Evolutionary conservation across 2,113 vertebrate genomes (phyloP).

Genomic region (Romanogobio albipinnatus): DNA sequence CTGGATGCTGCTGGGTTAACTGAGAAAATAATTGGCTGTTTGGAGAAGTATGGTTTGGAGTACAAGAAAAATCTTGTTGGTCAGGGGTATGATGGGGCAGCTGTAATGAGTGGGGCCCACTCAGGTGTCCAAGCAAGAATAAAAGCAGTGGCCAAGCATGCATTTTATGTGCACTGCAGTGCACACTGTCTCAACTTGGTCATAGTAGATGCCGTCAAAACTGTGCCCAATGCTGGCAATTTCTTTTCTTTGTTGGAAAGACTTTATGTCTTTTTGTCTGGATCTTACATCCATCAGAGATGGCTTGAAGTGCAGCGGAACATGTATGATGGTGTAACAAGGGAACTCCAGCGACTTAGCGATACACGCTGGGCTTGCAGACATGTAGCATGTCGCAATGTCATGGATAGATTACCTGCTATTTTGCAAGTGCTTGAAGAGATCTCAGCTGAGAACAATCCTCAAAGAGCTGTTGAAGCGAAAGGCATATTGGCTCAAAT

Average conservation of each 20-base stretch:
- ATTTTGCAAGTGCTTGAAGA: constrained; percentile 40
- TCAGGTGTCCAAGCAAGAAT: constrained; percentile 40
- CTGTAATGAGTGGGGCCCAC: constrained; percentile 49
- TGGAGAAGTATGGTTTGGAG: constrained; percentile 49
- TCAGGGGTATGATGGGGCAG: constrained; percentile 33
- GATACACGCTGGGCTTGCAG: constrained; percentile 47
- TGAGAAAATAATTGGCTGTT: constrained; percentile 33
- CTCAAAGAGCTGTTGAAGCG: constrained; percentile 45
- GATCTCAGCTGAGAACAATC: constrained; percentile 35
- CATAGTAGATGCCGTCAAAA: constrained; percentile 46
- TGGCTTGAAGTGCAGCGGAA: constrained; percentile 48
- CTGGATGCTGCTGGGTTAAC: constrained; percentile 45
- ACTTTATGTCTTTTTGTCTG: too few relatives aligned
- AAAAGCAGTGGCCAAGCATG: constrained; percentile 44
- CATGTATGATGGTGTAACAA: constrained; percentile 45
- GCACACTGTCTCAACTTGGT: constrained; percentile 45
- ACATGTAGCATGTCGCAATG: constrained; percentile 34
- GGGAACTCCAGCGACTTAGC: constrained; percentile 35
- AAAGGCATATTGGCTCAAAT: constrained; percentile 45
- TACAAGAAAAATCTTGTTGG: constrained; percentile 47
- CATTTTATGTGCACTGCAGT: too few relatives aligned
- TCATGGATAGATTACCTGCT: constrained; percentile 49
- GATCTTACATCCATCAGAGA: too few relatives aligned
- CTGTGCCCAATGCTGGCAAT: constrained; percentile 38
- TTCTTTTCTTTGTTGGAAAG: constrained; percentile 42